Percentiles rank a stretch among this genome's conserved stretches.
Evolutionary conservation across 2,888 invertebrate genomes (phyloP).

Genomic region (Maniola hyperantus): DNA sequence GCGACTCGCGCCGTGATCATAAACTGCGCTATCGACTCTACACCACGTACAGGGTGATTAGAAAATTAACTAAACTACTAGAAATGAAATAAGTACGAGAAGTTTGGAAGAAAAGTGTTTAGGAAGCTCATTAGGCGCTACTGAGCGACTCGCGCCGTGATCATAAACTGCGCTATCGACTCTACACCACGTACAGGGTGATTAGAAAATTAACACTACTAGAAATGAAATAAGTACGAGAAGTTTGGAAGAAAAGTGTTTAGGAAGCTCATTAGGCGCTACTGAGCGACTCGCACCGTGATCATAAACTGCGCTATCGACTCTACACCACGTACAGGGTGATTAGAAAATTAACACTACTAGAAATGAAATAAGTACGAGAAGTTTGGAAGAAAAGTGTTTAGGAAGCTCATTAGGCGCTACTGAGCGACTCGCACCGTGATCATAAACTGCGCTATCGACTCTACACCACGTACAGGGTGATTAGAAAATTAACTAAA

Average conservation of each 20-base stretch:
- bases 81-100: slow-evolving; percentile 45
- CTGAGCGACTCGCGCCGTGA: slow-evolving; percentile 51
- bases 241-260: slow-evolving; percentile 56
- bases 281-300: slow-evolving; percentile 53
- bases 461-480: slow-evolving; percentile 41
- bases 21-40: slow-evolving; percentile 49
- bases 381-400: slow-evolving; percentile 58
- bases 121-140: slow-evolving; percentile 64
- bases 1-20: slow-evolving; percentile 51
- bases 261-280: slow-evolving; percentile 63
- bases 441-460: slow-evolving; percentile 53
- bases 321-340: slow-evolving; percentile 42
- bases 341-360: slow-evolving; percentile 33
- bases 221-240: slow-evolving; percentile 53
- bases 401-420: slow-evolving; percentile 61
- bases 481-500: slow-evolving; percentile 38
- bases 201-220: slow-evolving; percentile 25
- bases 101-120: slow-evolving; percentile 56
- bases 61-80: neutral
- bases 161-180: slow-evolving; percentile 53
- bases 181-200: slow-evolving; percentile 43
- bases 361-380: slow-evolving; percentile 47
- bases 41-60: slow-evolving; percentile 44
- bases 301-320: slow-evolving; percentile 54
- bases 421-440: slow-evolving; percentile 55